Evolutionary conservation across 1,140 invertebrate species (phyloP).

Genomic region (Mactra quadrangularis): DNA sequence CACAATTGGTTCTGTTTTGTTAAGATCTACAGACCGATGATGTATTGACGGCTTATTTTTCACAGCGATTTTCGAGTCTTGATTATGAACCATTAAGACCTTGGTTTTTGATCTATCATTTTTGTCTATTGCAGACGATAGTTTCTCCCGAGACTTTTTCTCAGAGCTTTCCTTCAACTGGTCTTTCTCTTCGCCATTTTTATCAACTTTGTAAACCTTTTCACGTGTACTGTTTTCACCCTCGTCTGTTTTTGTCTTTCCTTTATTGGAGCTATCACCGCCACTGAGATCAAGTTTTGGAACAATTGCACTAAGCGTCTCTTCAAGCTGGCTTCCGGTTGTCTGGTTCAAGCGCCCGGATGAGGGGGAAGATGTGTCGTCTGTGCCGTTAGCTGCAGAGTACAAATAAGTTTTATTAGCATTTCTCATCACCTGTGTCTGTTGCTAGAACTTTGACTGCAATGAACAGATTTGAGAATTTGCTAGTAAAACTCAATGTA

Average conservation of each 20-base stretch:
- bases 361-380: background rate
- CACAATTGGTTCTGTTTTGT: constrained; percentile 1
- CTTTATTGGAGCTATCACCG: background rate
- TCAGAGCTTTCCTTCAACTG: background rate
- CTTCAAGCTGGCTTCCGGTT: background rate
- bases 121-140: background rate
- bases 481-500: constrained; percentile 52
- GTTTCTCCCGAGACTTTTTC: background rate
- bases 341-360: background rate
- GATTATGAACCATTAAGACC: constrained; percentile 28
- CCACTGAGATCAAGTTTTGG: constrained; percentile 27
- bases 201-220: background rate
- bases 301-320: background rate
- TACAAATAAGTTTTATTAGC: constrained; percentile 52
- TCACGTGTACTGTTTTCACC: background rate
- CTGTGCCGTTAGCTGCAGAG: constrained; percentile 8
- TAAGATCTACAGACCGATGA: background rate
- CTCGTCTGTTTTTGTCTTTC: constrained; percentile 21
- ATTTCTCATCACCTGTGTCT: constrained; percentile 30
- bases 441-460: background rate
- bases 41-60: background rate
- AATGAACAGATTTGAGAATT: constrained; percentile 55
- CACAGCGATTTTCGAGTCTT: constrained; percentile 37
- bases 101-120: constrained; percentile 39
- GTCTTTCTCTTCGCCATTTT: constrained; percentile 18